Percentiles rank a stretch among this genome's conserved stretches.
Conservation (phyloP, 2,888 invertebrate species). For the Aporophyla lueneburgensis region DNA sequence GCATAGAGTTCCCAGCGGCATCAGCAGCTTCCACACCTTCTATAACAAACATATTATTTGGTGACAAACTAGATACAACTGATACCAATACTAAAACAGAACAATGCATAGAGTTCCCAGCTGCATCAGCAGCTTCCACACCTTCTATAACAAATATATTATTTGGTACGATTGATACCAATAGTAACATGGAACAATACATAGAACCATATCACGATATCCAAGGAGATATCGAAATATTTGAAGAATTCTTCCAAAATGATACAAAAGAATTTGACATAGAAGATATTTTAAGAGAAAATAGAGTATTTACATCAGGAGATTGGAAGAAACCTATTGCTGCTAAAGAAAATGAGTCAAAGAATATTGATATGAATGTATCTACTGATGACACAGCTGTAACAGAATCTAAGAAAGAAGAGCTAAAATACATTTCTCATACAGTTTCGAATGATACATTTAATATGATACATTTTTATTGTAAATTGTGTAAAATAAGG, state of each 20-base stretch:
- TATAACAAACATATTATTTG: constrained; percentile 84
- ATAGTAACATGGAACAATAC: constrained; percentile 51
- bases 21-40: constrained; percentile 80
- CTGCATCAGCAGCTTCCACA: constrained; percentile 76
- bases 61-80: constrained; percentile 70
- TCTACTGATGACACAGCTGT: constrained; percentile 7
- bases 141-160: constrained; percentile 82
- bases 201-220: constrained; percentile 66
- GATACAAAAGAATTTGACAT: constrained; percentile 46
- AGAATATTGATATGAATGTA: constrained; percentile 17
- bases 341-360: not conserved
- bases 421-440: constrained; percentile 17
- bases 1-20: constrained; percentile 59
- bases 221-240: constrained; percentile 68
- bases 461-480: constrained; percentile 74
- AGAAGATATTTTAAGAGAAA: constrained; percentile 37
- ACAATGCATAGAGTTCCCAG: constrained; percentile 60
- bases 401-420: constrained; percentile 6
- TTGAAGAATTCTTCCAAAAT: constrained; percentile 75
- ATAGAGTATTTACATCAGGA: constrained; percentile 19
- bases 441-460: constrained; percentile 61
- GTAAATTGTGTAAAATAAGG: constrained; percentile 79
- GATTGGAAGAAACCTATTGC: constrained; percentile 2
- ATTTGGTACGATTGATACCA: constrained; percentile 73
- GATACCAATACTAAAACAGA: constrained; percentile 51